These are phyloP conservation scores for Chloroceryle inda DNA, from an alignment of 2,797 vertebrate species.

Conservation along the genomic window DNA sequence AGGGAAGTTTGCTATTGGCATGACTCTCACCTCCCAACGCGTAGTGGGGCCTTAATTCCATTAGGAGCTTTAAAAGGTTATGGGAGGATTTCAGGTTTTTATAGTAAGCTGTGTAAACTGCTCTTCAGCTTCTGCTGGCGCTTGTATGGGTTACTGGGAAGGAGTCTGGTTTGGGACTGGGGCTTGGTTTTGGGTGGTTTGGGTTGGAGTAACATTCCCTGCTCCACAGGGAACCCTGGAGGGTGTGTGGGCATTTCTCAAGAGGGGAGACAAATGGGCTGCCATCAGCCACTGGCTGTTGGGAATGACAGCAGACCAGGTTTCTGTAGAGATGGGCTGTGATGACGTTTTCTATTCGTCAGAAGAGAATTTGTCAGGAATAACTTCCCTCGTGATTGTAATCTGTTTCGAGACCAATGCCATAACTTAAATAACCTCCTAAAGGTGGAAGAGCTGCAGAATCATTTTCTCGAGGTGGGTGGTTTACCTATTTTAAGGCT, in stretches of 20 bases:
- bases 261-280: not conserved
- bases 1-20: not conserved
- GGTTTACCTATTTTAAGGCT: slow-evolving; percentile 59
- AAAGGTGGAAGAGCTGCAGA: slow-evolving; percentile 13
- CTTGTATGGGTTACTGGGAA: not conserved
- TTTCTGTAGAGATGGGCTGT: not conserved
- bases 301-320: not conserved
- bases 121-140: not conserved
- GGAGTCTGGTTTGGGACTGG: not conserved
- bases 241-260: not conserved
- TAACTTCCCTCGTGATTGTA: not conserved
- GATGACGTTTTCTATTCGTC: not conserved
- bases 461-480: slow-evolving; percentile 8
- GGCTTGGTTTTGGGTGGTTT: not conserved
- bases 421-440: not conserved
- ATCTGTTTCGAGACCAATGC: not conserved
- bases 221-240: not conserved
- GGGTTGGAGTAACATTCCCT: not conserved
- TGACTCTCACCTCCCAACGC: not conserved
- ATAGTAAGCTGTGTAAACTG: not conserved
- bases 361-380: not conserved
- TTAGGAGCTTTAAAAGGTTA: slow-evolving; percentile 51
- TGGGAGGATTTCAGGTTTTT: slow-evolving; percentile 10
- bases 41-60: slow-evolving; percentile 43
- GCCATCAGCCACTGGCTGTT: not conserved